A percentile compares a stretch with the other conserved stretches of the same genome.
These are phyloP conservation scores for Ictalurus furcatus DNA, from an alignment of 2,113 vertebrate genomes.

Conservation along the genomic window DNA sequence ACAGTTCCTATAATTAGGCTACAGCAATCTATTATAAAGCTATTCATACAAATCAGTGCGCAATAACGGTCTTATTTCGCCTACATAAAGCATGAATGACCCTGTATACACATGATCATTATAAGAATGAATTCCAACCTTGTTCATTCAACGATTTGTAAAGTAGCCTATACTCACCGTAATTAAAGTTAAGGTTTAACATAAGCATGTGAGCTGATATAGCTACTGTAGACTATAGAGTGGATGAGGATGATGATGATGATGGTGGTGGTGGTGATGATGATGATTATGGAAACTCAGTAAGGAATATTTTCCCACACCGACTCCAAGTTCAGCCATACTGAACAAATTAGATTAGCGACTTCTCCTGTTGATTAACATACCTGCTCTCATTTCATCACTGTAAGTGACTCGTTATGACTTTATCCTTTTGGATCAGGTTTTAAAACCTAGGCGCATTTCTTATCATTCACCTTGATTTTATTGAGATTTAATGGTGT, in stretches of 20 bases:
- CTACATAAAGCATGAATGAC: neutral
- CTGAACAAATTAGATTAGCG: constrained; percentile 81
- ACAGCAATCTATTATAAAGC: neutral
- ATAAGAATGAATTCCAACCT: neutral
- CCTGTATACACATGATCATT: too few relatives aligned
- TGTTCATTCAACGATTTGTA: neutral
- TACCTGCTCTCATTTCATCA: constrained; percentile 59
- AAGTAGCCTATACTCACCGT: constrained; percentile 6
- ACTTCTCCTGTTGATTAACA: constrained; percentile 66
- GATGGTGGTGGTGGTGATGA: constrained; percentile 5
- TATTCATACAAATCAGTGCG: neutral
- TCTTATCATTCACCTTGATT: neutral
- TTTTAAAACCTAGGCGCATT: neutral
- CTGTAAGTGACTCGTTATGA: constrained; percentile 12
- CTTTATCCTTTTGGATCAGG: neutral
- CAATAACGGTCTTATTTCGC: neutral
- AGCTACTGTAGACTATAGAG: neutral
- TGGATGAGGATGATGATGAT: too few relatives aligned
- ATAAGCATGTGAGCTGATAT: neutral
- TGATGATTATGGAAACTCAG: constrained; percentile 17
- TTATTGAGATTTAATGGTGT: too few relatives aligned
- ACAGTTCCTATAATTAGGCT: neutral
- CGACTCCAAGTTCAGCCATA: constrained; percentile 72
- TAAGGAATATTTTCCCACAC: constrained; percentile 75
- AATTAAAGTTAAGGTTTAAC: neutral